Evolutionary conservation across 37 sponge, comb jelly and placozoan genomes (phyloP).

Genomic region (Cliona cf. orientalis): DNA sequence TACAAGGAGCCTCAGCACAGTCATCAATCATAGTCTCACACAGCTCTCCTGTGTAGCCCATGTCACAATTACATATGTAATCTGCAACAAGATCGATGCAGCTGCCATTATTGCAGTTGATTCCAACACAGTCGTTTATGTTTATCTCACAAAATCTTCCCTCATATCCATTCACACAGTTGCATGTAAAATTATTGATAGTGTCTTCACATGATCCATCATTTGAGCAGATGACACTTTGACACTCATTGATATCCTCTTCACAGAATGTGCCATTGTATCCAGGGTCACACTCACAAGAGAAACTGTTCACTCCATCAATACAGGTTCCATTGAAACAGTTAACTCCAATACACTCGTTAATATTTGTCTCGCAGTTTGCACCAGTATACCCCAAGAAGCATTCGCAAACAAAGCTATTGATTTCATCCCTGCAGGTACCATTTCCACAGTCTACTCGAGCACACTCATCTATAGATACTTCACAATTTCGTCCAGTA

Average conservation of each 20-base stretch:
- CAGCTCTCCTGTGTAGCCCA: slow-evolving; percentile 58
- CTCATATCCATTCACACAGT: slow-evolving; percentile 55
- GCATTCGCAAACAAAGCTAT: slow-evolving; percentile 62
- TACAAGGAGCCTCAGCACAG: slow-evolving; percentile 29
- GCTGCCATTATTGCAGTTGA: slow-evolving; percentile 39
- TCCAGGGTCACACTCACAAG: slow-evolving; percentile 64
- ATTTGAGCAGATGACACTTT: slow-evolving; percentile 48
- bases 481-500: slow-evolving; percentile 52
- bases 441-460: slow-evolving; percentile 55
- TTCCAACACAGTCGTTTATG: slow-evolving; percentile 44
- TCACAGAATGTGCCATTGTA: slow-evolving; percentile 63
- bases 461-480: slow-evolving; percentile 65
- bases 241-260: slow-evolving; percentile 61
- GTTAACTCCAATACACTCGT: slow-evolving; percentile 49
- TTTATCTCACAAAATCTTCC: slow-evolving; percentile 53
- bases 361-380: slow-evolving; percentile 45
- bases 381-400: slow-evolving; percentile 53
- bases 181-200: slow-evolving; percentile 39
- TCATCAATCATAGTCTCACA: slow-evolving; percentile 62
- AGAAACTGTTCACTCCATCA: slow-evolving; percentile 35
- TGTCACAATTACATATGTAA: slow-evolving; percentile 57
- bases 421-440: slow-evolving; percentile 56
- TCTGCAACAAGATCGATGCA: slow-evolving; percentile 33
- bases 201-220: slow-evolving; percentile 55
- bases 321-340: slow-evolving; percentile 59